Base-by-base conservation (phyloP, 2,888 invertebrate species). In the Dolichopus griseipennis region DNA sequence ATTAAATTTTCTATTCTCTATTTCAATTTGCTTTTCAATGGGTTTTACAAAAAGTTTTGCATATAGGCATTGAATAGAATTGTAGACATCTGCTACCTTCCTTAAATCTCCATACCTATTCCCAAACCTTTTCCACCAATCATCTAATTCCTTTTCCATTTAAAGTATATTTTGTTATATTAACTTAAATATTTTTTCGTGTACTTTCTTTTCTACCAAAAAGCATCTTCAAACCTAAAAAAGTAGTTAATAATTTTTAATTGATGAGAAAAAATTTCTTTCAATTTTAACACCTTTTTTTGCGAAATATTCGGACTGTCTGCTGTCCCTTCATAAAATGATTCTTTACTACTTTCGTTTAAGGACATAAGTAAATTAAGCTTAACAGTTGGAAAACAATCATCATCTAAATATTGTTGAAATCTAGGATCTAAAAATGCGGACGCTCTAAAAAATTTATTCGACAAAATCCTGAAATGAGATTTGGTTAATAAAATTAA, bases 371-470 rank as follows among this genome's bases (percentile, higher is more conserved):
- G 15, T 64, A 66, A 62, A 41, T 34, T 64, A 22, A 67, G 69
- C 66, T 67, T 76, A 33, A 70, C 70, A 8, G 73, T 70, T 1
- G 70, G 67, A 18, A 73, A 66, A 72, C 70, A 1, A 67, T 71
- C 21, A 68, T 70, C 18, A 72, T 70, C 15, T 66, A 61, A 69
- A 78, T 74, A 65, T 75, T 77, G 67, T 74, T 79, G 79, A 74
- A 80, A 80, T 66, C 80, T 75, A 6, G 80, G 80, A 73, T 81
- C 80, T 33, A 81, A 70, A 71, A 81, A 71, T n/a, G 80, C 77
- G 6, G 79, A 75, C 63, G 79, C 77, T n/a, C 78, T 77, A 67
- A 80, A 68, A 61, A 77, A 75, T 64, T 77, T 74, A 69, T 79
- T 78, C 1, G 75, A 74, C 61, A 77, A 75, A 8, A 81, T 74